Evolutionary conservation across 2,797 vertebrate species (phyloP).

Genomic region (Paguma larvata): DNA sequence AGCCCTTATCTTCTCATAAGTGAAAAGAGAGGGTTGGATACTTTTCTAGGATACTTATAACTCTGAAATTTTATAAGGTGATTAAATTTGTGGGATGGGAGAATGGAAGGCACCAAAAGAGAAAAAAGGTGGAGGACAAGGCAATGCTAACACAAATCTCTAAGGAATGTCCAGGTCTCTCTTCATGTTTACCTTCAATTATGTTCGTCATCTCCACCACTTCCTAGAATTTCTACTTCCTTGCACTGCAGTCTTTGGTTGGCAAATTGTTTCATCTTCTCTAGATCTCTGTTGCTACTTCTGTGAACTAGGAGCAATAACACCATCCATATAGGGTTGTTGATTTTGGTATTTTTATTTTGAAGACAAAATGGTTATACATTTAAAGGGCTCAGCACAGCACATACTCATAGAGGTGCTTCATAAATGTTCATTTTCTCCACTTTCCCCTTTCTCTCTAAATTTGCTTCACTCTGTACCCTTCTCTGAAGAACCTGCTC

Average conservation of each 20-base stretch:
- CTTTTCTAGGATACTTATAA: not conserved
- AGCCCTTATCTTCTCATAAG: not conserved
- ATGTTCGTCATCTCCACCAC: not conserved
- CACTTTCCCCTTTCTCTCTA: not conserved
- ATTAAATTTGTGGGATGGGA: not conserved
- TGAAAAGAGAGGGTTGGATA: not conserved
- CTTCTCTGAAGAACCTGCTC: not conserved
- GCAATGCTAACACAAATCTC: not conserved
- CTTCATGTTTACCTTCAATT: not conserved
- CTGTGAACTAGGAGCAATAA: not conserved
- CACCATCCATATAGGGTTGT: not conserved
- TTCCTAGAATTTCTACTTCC: not conserved
- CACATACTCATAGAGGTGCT: not conserved
- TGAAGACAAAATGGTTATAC: not conserved
- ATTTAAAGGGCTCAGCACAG: not conserved
- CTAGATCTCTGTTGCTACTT: not conserved
- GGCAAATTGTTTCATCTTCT: not conserved
- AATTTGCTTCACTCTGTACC: not conserved
- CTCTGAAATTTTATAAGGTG: not conserved
- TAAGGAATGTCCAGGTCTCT: too few species aligned
- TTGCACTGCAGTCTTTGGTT: not conserved
- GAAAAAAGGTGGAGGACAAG: not conserved
- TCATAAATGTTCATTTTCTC: not conserved
- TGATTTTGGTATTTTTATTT: conserved; percentile 20
- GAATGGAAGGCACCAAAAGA: not conserved